Evolutionary conservation across 2,888 invertebrate genomes (phyloP), one percentile per base, ranked within the genome.

Genomic region (Eucriotettix oculatus): DNA sequence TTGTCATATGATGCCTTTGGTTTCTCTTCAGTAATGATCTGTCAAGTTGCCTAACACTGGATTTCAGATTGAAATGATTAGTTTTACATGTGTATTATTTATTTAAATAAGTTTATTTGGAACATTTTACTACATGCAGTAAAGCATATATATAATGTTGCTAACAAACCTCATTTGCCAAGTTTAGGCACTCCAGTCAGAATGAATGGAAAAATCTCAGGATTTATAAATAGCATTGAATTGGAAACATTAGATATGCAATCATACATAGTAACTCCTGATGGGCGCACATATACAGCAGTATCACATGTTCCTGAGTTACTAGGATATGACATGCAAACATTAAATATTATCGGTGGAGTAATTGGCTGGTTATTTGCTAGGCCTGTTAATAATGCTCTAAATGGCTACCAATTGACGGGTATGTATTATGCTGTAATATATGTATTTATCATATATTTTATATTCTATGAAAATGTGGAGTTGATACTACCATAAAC

Each of bases 361-460:
- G 80, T 90, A 0, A 85, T 97, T 60, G 95, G 93, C 10, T 98
- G 96, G 91, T 75, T 98, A 1, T 98, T 98, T 71, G 95, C 97
- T 10, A 86, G 86, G 68, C 85, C 88, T 5, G 74, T 83, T 41
- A 82, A 83, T 53, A 75, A 78, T 10, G 87, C 87, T 1, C 78
- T 80, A 60, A 99, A 98, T 73, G 98, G 98, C 61, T 98, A 94
- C 71, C 86, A 90, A 72, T 73, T 87, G 29, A 91, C 92, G 29
- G 91, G 78, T 76, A 64, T 48, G 48, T 48, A n/a, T n/a, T n/a
- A n/a, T n/a, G n/a, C n/a, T n/a, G n/a, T n/a, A n/a, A n/a, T n/a
- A n/a, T n/a, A n/a, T 29, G 3, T 29, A 29, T 5, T 29, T 7
- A 5, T 29, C 29, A n/a, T n/a, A n/a, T n/a, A n/a, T n/a, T n/a